Base-by-base conservation (phyloP, 2,888 invertebrate genomes). In the Noctua pronuba region DNA sequence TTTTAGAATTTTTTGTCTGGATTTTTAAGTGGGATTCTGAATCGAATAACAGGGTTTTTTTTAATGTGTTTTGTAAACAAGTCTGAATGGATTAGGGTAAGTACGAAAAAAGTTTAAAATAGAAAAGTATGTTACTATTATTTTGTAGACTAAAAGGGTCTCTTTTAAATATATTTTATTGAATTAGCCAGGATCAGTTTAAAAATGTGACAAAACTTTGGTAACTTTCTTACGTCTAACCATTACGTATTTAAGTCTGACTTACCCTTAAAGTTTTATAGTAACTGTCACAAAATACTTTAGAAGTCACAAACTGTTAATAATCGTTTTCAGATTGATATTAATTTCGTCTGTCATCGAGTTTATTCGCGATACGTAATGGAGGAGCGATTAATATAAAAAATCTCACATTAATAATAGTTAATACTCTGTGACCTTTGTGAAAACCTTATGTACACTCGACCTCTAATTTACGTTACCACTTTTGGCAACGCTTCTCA, bases 361-460 rank as follows among this genome's bases (percentile, higher is more conserved):
- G 35, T 67, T 62, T 49, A 55, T 68, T 60, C 1, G 13, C 31
- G 1, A 49, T 62, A n/a, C 41, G 35, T 62, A 35, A 52, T 58
- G 21, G 28, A 10, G n/a, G 8, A 69, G 11, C 44, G 38, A 84
- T 84, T 69, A 79, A 82, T 82, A 79, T 73, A 65, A 79, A 82
- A 44, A 65, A 83, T 64, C 68, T 46, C 28, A 55, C 21, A 64
- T 21, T 58, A 68, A 83, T 69, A n/a, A n/a, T 77, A 38, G 5
- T 60, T 41, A n/a, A 18, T 13, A 11, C 49, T 72, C 7, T 8
- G 64, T 41, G 46, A 73, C 49, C 41, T 74, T 71, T 24, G 18
- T 52, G 7, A 18, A 21, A 13, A 28, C 46, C 44, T 13, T n/a
- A 10, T n/a, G n/a, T 68, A 41, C 11, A 18, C 60, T 60, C 31